A percentile compares a stretch with the other conserved stretches of the same genome.
These are phyloP conservation scores for Diacarnus erythraeanus DNA, from an alignment of 37 sponge, comb jelly and placozoan species.

Conservation along the genomic window DNA sequence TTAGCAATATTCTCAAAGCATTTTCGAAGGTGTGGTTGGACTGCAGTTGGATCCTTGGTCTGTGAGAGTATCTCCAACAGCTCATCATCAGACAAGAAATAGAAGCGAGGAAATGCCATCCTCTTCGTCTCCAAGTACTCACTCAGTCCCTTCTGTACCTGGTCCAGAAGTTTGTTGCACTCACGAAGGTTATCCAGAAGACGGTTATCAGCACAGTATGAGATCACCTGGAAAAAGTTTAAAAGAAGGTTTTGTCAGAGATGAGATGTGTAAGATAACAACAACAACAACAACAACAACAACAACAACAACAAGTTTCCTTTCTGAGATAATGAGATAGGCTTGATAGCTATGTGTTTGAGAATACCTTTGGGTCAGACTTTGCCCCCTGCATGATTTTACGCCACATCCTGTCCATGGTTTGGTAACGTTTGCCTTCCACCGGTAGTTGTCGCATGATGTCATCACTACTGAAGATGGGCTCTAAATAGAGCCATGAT, in stretches of 20 bases:
- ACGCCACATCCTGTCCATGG: constrained; percentile 98
- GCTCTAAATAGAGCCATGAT: constrained; percentile 99
- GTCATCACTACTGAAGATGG: constrained; percentile 97
- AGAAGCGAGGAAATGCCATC: constrained; percentile 96
- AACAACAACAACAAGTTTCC: too few species aligned
- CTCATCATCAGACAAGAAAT: constrained; percentile 99
- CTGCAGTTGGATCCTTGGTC: constrained; percentile 99
- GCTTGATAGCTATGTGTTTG: too few species aligned
- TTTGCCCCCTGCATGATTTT: constrained; percentile 90
- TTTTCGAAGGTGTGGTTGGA: constrained; percentile 99
- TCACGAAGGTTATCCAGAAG: constrained; percentile 95
- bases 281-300: too few species aligned
- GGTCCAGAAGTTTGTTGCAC: constrained; percentile 96
- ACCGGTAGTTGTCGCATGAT: constrained; percentile 97
- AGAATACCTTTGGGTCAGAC: constrained; percentile 74
- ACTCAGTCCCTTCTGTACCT: constrained; percentile 99
- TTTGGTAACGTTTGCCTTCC: constrained; percentile 96
- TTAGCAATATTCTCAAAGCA: constrained; percentile 97
- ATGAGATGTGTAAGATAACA: too few species aligned
- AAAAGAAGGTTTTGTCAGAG: neutral
- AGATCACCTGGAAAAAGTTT: constrained; percentile 58
- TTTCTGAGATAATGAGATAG: too few species aligned
- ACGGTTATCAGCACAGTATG: constrained; percentile 85
- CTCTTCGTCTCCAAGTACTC: constrained; percentile 99
- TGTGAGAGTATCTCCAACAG: constrained; percentile 98